phyloP scores from a whole-genome alignment of 2,113 vertebrate genomes.

The Benitochromis conjunctus region DNA sequence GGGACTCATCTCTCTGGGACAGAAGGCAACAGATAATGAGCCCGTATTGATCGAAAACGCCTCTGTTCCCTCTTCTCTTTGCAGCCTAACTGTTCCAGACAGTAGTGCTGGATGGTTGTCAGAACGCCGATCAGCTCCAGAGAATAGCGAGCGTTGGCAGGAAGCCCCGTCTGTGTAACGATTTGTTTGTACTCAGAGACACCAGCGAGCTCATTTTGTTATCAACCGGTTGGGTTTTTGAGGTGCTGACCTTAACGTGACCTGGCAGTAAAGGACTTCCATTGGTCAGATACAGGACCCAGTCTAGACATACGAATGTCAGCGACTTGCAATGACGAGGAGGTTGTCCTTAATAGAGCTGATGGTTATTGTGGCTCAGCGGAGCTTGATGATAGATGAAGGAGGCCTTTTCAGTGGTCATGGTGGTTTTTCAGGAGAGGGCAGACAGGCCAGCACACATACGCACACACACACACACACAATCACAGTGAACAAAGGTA shows the following conservation, averaged over 20 bases:
- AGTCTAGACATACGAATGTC: conserved; percentile 25
- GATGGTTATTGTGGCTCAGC: neutral
- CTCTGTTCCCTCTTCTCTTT: conserved; percentile 32
- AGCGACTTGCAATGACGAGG: neutral
- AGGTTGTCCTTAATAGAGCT: neutral
- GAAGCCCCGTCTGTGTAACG: conserved; percentile 36
- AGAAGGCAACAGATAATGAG: conserved; percentile 68
- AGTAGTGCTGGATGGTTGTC: conserved; percentile 44
- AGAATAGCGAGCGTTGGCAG: conserved; percentile 41
- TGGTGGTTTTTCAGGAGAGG: conserved; percentile 10
- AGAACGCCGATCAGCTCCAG: conserved; percentile 39
- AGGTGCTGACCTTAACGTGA: conserved; percentile 47
- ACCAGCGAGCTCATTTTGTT: conserved; percentile 17
- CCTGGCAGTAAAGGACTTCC: neutral
- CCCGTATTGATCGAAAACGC: conserved; percentile 60
- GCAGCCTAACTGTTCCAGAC: conserved; percentile 48
- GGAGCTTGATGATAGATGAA: conserved; percentile 48
- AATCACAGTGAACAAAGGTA: conserved; percentile 14
- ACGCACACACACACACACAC: neutral
- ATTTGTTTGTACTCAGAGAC: conserved; percentile 53
- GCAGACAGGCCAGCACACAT: neutral
- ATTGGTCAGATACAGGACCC: neutral
- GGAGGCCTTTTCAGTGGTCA: conserved; percentile 39
- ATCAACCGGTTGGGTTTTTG: conserved; percentile 1
- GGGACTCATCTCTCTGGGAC: conserved; percentile 57